Conservation (phyloP, 2,888 invertebrate species). For the Mayetiola destructor region DNA sequence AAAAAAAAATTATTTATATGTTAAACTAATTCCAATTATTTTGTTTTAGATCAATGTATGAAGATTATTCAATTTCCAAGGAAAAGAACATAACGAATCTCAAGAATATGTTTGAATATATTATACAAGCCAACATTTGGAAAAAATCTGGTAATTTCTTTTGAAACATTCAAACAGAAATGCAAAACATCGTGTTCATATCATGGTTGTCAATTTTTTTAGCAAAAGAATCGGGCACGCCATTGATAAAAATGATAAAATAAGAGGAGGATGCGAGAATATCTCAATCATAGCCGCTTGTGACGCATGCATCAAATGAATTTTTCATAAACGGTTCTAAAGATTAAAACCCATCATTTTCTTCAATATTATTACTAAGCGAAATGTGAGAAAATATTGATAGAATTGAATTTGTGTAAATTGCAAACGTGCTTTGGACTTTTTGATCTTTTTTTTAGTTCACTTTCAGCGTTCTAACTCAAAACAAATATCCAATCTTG, state of each 20-base stretch:
- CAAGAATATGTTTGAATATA: not conserved
- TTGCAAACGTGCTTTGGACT: too few relatives aligned
- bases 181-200: not conserved
- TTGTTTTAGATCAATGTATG: conserved; percentile 4
- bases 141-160: not conserved
- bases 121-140: not conserved
- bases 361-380: too few relatives aligned
- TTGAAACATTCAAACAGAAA: not conserved
- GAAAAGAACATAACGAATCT: conserved; percentile 1
- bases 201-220: not conserved
- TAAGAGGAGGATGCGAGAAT: not conserved
- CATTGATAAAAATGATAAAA: not conserved
- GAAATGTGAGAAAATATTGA: too few relatives aligned
- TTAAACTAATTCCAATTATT: conserved; percentile 1
- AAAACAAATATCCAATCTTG: too few relatives aligned
- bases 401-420: too few relatives aligned
- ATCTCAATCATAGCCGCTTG: not conserved
- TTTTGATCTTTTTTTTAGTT: too few relatives aligned
- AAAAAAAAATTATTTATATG: not conserved
- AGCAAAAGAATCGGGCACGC: not conserved
- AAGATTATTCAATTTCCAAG: conserved; percentile 2
- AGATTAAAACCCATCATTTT: too few relatives aligned
- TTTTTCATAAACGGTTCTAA: too few relatives aligned
- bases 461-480: too few relatives aligned
- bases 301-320: not conserved